Evolutionary conservation across 2,113 vertebrate species (phyloP), one percentile per base, ranked within the genome.

Genomic region (Carassius auratus): DNA sequence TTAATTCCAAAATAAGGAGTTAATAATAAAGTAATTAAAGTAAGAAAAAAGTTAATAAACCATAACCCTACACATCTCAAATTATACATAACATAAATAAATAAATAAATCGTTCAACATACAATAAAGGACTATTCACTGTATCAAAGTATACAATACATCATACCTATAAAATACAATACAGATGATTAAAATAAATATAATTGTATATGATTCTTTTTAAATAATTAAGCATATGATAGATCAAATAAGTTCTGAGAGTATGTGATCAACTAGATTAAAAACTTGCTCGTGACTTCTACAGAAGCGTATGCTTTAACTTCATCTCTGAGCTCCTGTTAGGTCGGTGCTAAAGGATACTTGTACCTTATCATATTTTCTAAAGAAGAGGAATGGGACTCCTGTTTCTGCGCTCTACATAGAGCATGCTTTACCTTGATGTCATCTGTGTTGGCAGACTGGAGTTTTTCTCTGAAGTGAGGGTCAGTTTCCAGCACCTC

Each of bases 401-500:
- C 8, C 38, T 21, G 30, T 38, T n/a, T 33, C 21, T 36, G 0
- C 7, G 42, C 42, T 42, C 8, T 42, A 38, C 38, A 38, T 3
- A 5, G 36, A 5, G 36, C 36, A 5, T 36, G 23, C 0, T 64
- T 6, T 73, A 97, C 97, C 95, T 97, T 98, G 79, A 98, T 97
- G 90, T 98, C 97, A 26, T 98, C 97, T 0, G 96, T 95, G 12
- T 97, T 97, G 26, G 97, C 96, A 0, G 95, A 95, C 90, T 98
- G 97, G 23, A 98, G 95, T 81, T 97, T 97, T 92, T 98, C 96
- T 19, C 96, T 95, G 91, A 98, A 98, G 91, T 97, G 97, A 17
- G 96, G 95, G 4, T 98, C 97, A 0, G 96, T 98, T 92, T 98
- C 97, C 90, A 98, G 84, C 75, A 97, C 96, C 14, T 97, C 96